A percentile compares a stretch with the other conserved stretches of the same genome.
phyloP scores from a whole-genome alignment of 2,113 vertebrate species.

The Leiothrix lutea region DNA sequence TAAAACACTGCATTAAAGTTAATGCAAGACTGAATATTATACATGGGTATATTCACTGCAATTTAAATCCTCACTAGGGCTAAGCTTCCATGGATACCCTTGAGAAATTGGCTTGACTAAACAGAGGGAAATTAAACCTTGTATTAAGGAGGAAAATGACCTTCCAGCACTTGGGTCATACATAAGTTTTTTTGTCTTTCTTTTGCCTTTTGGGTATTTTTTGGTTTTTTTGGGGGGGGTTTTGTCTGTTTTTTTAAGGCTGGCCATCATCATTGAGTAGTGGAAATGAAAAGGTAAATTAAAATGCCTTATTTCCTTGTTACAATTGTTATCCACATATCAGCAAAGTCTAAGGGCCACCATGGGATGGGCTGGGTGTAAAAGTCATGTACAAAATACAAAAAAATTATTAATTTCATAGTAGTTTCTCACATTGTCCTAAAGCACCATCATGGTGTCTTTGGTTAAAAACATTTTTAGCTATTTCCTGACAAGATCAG shows the following conservation, averaged over 20 bases:
- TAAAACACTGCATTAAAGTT: not conserved
- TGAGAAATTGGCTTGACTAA: not conserved
- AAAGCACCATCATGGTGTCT: not conserved
- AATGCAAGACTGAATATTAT: not conserved
- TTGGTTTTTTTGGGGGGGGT: too few relatives aligned
- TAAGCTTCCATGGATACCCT: not conserved
- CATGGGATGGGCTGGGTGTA: not conserved
- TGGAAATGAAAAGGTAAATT: not conserved
- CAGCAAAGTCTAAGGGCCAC: not conserved
- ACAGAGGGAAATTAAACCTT: not conserved
- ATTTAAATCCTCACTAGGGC: not conserved
- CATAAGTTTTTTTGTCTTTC: not conserved
- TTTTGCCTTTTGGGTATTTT: too few relatives aligned
- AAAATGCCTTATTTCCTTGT: not conserved
- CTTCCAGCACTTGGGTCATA: not conserved
- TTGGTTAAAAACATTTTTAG: not conserved
- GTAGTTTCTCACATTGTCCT: not conserved
- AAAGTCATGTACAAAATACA: not conserved
- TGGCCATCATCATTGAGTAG: not conserved
- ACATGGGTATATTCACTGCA: not conserved
- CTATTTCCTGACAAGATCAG: not conserved
- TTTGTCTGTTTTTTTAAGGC: not conserved
- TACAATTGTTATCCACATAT: not conserved
- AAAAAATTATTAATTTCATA: not conserved
- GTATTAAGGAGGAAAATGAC: not conserved